Percentiles rank a stretch among this genome's conserved stretches.
Conservation (phyloP, 2,797 vertebrate genomes). For the Adelosebastes latens region DNA sequence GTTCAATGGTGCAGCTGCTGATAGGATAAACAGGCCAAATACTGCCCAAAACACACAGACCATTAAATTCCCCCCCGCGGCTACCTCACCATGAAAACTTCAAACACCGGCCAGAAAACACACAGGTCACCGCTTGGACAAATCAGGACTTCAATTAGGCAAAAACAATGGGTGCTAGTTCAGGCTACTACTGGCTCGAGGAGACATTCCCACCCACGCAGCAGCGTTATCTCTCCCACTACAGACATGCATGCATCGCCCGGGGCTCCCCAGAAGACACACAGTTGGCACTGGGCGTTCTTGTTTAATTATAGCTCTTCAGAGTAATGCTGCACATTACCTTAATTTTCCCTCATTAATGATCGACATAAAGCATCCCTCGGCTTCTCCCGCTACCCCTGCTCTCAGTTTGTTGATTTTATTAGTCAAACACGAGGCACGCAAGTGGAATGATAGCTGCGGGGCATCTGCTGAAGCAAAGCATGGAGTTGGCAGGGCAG, state of each 20-base stretch:
- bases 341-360: constrained; percentile 66
- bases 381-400: constrained; percentile 28
- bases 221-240: constrained; percentile 70
- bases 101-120: constrained; percentile 53
- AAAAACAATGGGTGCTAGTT: constrained; percentile 56
- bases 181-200: constrained; percentile 54
- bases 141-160: constrained; percentile 64
- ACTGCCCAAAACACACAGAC: constrained; percentile 34
- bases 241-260: constrained; percentile 73
- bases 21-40: constrained; percentile 44
- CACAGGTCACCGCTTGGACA: constrained; percentile 64
- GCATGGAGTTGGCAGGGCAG: constrained; percentile 40
- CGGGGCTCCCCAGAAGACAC: constrained; percentile 61
- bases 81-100: constrained; percentile 40
- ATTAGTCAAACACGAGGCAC: constrained; percentile 61
- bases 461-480: constrained; percentile 61
- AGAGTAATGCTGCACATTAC: constrained; percentile 63
- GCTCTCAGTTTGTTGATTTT: constrained; percentile 63
- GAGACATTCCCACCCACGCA: constrained; percentile 69
- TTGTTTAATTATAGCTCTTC: constrained; percentile 78
- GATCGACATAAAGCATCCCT: constrained; percentile 62
- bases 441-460: constrained; percentile 61
- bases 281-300: constrained; percentile 65
- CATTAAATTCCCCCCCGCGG: constrained; percentile 42
- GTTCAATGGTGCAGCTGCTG: constrained; percentile 22